Conservation (phyloP, 2,888 invertebrate species). For the Habrosyne pyritoides region DNA sequence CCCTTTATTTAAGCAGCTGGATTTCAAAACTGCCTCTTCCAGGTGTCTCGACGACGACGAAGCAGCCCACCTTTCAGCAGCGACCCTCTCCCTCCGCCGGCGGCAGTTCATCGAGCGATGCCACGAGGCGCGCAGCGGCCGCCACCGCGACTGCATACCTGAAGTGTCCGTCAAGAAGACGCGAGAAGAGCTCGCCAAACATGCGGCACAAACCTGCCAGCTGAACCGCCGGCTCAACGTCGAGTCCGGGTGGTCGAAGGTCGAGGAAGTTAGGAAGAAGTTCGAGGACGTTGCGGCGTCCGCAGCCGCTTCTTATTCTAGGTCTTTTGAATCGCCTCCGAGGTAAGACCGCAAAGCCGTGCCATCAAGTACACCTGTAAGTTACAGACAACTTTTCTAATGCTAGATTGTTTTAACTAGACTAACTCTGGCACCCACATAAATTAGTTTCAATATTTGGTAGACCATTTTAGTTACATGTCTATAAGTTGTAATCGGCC, state of each 20-base stretch:
- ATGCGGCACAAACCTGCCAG: constrained; percentile 70
- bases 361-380: too few relatives aligned
- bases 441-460: too few relatives aligned
- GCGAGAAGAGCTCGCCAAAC: constrained; percentile 70
- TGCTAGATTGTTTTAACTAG: too few relatives aligned
- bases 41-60: constrained; percentile 73
- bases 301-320: constrained; percentile 59
- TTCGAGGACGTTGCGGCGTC: constrained; percentile 67
- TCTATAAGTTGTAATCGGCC: too few relatives aligned
- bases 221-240: constrained; percentile 75
- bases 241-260: constrained; percentile 79
- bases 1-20: background rate
- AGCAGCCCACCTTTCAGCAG: constrained; percentile 43
- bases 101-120: constrained; percentile 79
- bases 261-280: constrained; percentile 78
- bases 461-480: too few relatives aligned
- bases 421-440: too few relatives aligned
- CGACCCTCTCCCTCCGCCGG: constrained; percentile 67
- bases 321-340: constrained; percentile 76
- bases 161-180: constrained; percentile 73
- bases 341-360: constrained; percentile 51
- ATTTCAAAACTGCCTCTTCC: constrained; percentile 11
- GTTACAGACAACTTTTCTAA: too few relatives aligned
- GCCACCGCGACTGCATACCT: constrained; percentile 63
- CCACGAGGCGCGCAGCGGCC: constrained; percentile 64